phyloP scores from a whole-genome alignment of 92 coral and sea anemone species.

The Bergia puertoricense region DNA sequence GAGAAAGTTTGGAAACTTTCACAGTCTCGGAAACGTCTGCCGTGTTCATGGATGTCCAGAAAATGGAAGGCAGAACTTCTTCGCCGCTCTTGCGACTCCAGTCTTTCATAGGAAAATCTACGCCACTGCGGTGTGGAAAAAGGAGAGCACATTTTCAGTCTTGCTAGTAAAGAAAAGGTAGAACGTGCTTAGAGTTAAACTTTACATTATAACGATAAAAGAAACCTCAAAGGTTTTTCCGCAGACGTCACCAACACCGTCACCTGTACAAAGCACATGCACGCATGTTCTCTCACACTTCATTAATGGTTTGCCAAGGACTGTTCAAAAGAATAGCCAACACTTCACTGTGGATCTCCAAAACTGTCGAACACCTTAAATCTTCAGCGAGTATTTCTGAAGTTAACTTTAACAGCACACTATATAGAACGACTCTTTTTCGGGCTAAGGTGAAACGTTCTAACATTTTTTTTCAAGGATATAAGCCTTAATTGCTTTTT shows the following conservation, averaged over 20 bases:
- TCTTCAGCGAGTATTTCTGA: background rate
- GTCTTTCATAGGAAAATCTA: conserved; percentile 33
- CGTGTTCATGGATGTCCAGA: conserved; percentile 24
- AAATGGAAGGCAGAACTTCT: conserved; percentile 20
- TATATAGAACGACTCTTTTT: too few relatives aligned
- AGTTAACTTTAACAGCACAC: too few relatives aligned
- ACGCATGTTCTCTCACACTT: background rate
- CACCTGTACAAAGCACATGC: background rate
- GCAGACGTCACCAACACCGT: background rate
- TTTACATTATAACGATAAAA: background rate
- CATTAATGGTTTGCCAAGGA: background rate
- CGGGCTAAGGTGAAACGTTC: too few relatives aligned
- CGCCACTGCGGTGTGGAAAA: conserved; percentile 78
- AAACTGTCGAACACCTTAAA: too few relatives aligned
- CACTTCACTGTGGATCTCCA: background rate
- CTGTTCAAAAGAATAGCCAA: background rate
- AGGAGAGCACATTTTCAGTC: conserved; percentile 71
- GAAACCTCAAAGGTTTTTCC: conserved; percentile 15
- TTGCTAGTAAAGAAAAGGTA: background rate
- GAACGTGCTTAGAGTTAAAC: background rate
- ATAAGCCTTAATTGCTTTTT: too few relatives aligned
- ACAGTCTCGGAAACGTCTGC: conserved; percentile 49
- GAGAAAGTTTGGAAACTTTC: conserved; percentile 82
- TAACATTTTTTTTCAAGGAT: too few relatives aligned
- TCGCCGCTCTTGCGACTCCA: background rate